Evolutionary conservation across 2,113 vertebrate species (phyloP), one percentile per base, ranked within the genome.

Genomic region (Riparia riparia): DNA sequence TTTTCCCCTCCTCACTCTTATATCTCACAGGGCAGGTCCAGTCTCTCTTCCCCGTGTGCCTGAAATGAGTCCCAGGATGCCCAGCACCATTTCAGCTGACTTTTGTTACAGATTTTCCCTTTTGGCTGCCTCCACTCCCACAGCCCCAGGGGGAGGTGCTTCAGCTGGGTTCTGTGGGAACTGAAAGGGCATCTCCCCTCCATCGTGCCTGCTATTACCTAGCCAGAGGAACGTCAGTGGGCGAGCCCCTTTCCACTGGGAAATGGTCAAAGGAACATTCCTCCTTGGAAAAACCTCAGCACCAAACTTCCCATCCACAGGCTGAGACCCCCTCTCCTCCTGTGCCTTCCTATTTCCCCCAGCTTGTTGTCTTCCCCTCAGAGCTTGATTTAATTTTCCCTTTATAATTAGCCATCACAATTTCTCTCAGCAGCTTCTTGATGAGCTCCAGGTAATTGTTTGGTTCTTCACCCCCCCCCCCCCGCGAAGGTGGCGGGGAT

Each of bases 361-460:
- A 82, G 80, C 57, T 61, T 92, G 69, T 51, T 71, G 70, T 25
- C 86, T 88, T 64, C 37, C 42, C 61, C 82, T 90, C n/a, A 7
- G 87, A 66, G 64, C 86, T 90, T 92, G 78, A 96, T 97, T 98
- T 96, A 78, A 44, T 81, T 88, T 96, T 96, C 85, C 29, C 51
- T 95, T 96, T 84, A 47, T 96, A 97, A 98, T 98, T 95, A 94
- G 95, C 96, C 76, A 7, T 37, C 6, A 4, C 74, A 92, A 56
- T 94, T 84, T 95, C 78, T 94, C 89, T 68, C 7, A 1, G 92
- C 89, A 96, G 91, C 90, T 95, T 87, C 95, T 95, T 92, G 95
- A 94, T 93, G 91, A 94, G 82, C n/a, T 32, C 60, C 49, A 80
- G 86, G 96, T 97, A 95, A 97, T 94, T 96, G 95, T 96, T 90